phyloP scores from a whole-genome alignment of 2,888 invertebrate species.

The Nowickia ferox region DNA sequence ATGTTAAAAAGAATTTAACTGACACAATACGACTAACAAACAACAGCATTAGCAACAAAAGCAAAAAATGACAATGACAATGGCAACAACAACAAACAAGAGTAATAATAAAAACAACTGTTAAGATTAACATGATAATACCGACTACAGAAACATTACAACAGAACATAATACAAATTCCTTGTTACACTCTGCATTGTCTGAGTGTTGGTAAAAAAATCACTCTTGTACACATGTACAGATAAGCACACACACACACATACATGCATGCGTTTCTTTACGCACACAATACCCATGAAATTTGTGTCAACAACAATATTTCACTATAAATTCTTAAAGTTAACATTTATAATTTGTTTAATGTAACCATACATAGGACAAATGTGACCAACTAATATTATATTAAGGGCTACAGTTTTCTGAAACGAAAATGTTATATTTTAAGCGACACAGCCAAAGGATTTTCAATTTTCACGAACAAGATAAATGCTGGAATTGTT shows the following conservation, averaged over 20 bases:
- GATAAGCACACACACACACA: neutral
- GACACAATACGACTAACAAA: slow-evolving; percentile 35
- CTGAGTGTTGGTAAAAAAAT: neutral
- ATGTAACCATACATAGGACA: neutral
- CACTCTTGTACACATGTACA: neutral
- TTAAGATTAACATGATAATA: slow-evolving; percentile 59
- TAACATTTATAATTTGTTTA: neutral
- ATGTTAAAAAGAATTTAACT: slow-evolving; percentile 53
- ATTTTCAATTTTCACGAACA: no score
- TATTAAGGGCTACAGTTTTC: no score
- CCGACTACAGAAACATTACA: slow-evolving; percentile 7
- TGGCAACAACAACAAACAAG: slow-evolving; percentile 22
- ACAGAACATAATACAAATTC: slow-evolving; percentile 34
- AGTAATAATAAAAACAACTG: slow-evolving; percentile 7
- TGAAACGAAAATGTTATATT: no score
- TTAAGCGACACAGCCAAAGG: no score
- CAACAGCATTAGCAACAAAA: slow-evolving; percentile 15
- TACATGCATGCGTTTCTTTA: neutral
- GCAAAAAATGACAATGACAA: slow-evolving; percentile 19
- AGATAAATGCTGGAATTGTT: no score
- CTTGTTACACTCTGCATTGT: slow-evolving; percentile 20
- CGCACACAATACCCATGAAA: slow-evolving; percentile 25
- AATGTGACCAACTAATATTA: neutral
- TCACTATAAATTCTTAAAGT: slow-evolving; percentile 51
- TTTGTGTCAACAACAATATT: slow-evolving; percentile 58